A percentile compares a stretch with the other conserved stretches of the same genome.
Evolutionary conservation across 2,888 invertebrate species (phyloP).

Genomic region (Thymelicus lineola): DNA sequence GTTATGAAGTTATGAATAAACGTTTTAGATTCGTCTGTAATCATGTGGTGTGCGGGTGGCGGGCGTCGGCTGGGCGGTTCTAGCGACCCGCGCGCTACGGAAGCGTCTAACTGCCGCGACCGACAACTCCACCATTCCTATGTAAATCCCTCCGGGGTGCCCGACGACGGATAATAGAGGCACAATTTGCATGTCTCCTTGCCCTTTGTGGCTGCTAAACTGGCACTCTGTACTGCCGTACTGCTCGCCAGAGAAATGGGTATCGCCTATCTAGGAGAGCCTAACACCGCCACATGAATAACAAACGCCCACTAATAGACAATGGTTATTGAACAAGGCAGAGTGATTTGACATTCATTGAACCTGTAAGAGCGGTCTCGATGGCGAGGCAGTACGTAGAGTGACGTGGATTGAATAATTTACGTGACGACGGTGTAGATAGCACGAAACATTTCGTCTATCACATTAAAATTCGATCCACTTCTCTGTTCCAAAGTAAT

Average conservation of each 20-base stretch:
- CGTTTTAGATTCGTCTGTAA: conserved; percentile 70
- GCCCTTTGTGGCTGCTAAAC: conserved; percentile 68
- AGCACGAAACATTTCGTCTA: conserved; percentile 59
- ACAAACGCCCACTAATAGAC: conserved; percentile 59
- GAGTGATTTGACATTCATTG: conserved; percentile 63
- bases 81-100: conserved; percentile 55
- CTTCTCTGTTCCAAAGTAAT: conserved; percentile 52
- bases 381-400: conserved; percentile 43
- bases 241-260: conserved; percentile 52
- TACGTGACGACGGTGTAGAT: conserved; percentile 53
- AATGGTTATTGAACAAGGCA: conserved; percentile 61
- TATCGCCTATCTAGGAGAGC: conserved; percentile 55
- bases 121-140: conserved; percentile 73
- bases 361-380: conserved; percentile 47
- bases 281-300: conserved; percentile 44
- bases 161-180: conserved; percentile 72
- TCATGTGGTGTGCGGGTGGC: conserved; percentile 54
- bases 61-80: conserved; percentile 44
- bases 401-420: conserved; percentile 69
- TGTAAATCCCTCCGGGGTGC: conserved; percentile 75
- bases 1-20: conserved; percentile 67
- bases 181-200: conserved; percentile 76
- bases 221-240: conserved; percentile 49
- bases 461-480: conserved; percentile 68
- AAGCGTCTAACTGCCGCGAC: conserved; percentile 69